phyloP scores from a whole-genome alignment of 2,113 vertebrate genomes.

The Calyptomena viridis region DNA sequence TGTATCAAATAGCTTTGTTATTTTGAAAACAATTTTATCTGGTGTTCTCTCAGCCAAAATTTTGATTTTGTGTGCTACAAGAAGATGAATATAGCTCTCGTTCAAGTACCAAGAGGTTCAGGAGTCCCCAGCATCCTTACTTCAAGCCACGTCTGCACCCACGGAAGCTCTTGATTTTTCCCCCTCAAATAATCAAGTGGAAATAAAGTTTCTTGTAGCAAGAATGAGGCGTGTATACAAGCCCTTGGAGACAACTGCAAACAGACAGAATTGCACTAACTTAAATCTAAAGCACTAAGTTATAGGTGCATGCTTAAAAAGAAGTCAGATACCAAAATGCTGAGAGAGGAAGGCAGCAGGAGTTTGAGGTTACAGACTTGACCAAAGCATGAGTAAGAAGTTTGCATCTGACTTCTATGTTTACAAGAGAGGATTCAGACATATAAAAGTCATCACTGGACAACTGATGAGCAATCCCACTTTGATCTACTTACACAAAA shows the following conservation, averaged over 20 bases:
- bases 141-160: not conserved
- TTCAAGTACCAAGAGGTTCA: not conserved
- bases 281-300: not conserved
- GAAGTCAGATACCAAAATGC: not conserved
- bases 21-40: not conserved
- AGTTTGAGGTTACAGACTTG: not conserved
- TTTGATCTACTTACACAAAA: not conserved
- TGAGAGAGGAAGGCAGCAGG: not conserved
- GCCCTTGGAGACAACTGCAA: not conserved
- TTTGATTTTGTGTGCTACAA: not conserved
- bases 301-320: not conserved
- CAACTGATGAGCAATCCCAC: not conserved
- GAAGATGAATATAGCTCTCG: not conserved
- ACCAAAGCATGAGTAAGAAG: not conserved
- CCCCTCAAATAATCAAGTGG: not conserved
- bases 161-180: not conserved
- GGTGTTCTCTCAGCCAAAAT: not conserved
- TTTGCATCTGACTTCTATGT: not conserved
- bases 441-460: not conserved
- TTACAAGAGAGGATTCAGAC: not conserved
- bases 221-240: not conserved
- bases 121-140: not conserved
- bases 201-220: not conserved
- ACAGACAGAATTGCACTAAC: not conserved
- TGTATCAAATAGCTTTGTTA: not conserved